Evolutionary conservation across 2,797 vertebrate genomes (phyloP).

Genomic region (Hypotaenidia philippensis): DNA sequence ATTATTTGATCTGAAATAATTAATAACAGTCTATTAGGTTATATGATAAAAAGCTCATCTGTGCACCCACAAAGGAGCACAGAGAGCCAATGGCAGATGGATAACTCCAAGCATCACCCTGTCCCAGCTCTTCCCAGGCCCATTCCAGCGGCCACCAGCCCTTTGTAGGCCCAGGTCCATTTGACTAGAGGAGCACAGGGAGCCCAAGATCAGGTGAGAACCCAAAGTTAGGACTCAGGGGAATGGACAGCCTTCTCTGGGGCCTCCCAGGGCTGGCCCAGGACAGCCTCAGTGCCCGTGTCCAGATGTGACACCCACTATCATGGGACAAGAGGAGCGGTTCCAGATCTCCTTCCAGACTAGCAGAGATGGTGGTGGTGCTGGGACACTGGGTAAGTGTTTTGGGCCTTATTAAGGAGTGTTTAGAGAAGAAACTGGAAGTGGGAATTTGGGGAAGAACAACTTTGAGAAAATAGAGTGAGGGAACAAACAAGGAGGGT

Average conservation of each 20-base stretch:
- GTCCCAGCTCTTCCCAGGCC: not conserved
- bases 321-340: not conserved
- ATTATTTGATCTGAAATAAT: not conserved
- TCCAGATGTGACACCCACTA: not conserved
- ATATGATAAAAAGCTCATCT: not conserved
- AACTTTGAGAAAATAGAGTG: accelerated
- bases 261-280: not conserved
- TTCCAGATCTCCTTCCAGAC: not conserved
- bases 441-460: not conserved
- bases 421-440: not conserved
- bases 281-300: not conserved
- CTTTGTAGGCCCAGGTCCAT: not conserved
- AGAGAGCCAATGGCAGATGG: not conserved
- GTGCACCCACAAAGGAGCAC: not conserved
- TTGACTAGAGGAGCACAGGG: no score
- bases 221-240: not conserved
- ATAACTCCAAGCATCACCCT: not conserved
- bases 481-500: not conserved
- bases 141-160: not conserved
- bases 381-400: accelerated
- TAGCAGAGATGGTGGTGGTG: not conserved
- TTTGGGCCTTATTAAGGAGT: not conserved
- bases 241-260: not conserved
- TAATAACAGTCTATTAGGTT: not conserved
- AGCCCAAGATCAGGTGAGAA: not conserved